Percentiles rank a stretch among this genome's conserved stretches.
These are phyloP conservation scores for Belgica antarctica DNA, from an alignment of 2,888 invertebrate genomes.

Conservation along the genomic window DNA sequence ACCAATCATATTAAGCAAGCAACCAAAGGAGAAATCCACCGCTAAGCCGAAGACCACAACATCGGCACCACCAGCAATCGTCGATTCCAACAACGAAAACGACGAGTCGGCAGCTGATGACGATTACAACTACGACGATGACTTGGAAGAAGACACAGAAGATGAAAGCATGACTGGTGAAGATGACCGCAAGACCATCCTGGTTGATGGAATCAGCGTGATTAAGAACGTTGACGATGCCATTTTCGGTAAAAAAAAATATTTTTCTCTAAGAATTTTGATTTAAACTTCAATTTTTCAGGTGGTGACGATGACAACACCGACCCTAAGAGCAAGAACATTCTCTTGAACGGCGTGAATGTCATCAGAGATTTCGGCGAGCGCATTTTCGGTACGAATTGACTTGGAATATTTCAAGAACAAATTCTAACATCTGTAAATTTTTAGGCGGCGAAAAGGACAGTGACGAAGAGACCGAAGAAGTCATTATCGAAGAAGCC, in stretches of 20 bases:
- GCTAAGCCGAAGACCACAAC: constrained; percentile 50
- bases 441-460: constrained; percentile 28
- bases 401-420: too few species aligned
- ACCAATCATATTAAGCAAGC: constrained; percentile 37
- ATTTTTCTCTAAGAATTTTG: not conserved
- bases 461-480: constrained; percentile 44
- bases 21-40: constrained; percentile 53
- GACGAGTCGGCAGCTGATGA: constrained; percentile 47
- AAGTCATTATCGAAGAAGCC: constrained; percentile 46
- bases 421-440: not conserved
- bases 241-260: constrained; percentile 31
- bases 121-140: constrained; percentile 38
- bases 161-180: constrained; percentile 24
- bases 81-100: constrained; percentile 47
- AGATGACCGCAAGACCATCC: constrained; percentile 3
- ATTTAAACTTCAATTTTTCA: not conserved
- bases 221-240: constrained; percentile 32
- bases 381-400: constrained; percentile 39
- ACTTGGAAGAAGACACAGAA: constrained; percentile 30
- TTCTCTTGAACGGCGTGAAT: constrained; percentile 16
- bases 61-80: constrained; percentile 44
- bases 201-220: not conserved
- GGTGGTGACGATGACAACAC: not conserved
- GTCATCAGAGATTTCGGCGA: constrained; percentile 25
- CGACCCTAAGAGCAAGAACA: not conserved